Conservation (phyloP, 2,888 invertebrate genomes). For the Acleris laterana region DNA sequence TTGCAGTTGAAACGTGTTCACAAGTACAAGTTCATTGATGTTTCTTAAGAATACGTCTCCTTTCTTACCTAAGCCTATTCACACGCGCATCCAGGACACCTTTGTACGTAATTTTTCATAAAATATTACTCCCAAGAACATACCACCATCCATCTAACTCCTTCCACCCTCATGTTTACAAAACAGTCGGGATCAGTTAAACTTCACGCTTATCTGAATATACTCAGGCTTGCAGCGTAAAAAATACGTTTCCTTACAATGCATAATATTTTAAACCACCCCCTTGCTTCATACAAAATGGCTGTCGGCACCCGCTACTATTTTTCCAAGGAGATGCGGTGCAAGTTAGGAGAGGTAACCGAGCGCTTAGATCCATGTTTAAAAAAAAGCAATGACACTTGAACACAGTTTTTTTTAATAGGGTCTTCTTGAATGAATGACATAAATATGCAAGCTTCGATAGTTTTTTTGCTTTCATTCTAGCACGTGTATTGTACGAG, state of each 20-base stretch:
- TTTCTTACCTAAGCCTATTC: no score
- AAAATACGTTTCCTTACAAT: constrained; percentile 74
- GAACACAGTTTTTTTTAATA: no score
- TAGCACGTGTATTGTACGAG: no score
- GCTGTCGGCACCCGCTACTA: constrained; percentile 80
- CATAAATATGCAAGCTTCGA: no score
- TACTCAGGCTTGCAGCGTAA: constrained; percentile 55
- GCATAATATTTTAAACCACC: constrained; percentile 81
- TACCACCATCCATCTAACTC: neutral
- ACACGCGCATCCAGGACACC: neutral
- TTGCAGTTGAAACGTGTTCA: no score
- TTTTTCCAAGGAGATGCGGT: constrained; percentile 63
- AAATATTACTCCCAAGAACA: neutral
- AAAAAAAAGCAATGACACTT: no score
- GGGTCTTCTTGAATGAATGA: no score
- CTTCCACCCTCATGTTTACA: constrained; percentile 27
- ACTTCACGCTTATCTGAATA: constrained; percentile 44
- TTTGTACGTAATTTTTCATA: neutral
- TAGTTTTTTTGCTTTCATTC: no score
- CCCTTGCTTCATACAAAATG: constrained; percentile 79
- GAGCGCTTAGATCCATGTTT: neutral
- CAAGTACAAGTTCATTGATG: no score
- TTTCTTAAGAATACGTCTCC: no score
- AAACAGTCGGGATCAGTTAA: constrained; percentile 27
- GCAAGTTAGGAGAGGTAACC: constrained; percentile 43